A percentile compares a stretch with the other conserved stretches of the same genome.
phyloP scores from a whole-genome alignment of 2,888 invertebrate species.

The Patella pellucida region DNA sequence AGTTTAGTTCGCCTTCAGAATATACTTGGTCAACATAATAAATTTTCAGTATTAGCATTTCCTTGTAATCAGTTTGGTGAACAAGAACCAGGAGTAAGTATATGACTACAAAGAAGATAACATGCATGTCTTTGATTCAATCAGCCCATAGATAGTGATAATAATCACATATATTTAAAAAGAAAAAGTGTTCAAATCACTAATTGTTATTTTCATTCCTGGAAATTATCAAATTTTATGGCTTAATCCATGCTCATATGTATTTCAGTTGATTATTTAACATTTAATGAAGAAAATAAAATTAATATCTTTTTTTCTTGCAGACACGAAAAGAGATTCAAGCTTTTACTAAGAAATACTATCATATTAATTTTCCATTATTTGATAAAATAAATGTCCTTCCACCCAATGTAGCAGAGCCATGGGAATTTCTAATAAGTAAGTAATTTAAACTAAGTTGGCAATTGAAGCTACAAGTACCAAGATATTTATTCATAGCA shows the following conservation, averaged over 20 bases:
- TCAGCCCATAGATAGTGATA: too few species aligned
- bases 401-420: slow-evolving; percentile 63
- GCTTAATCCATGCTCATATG: not conserved
- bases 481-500: too few species aligned
- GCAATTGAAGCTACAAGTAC: not conserved
- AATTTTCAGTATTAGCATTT: slow-evolving; percentile 73
- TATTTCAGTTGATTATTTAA: not conserved
- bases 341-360: slow-evolving; percentile 65
- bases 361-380: slow-evolving; percentile 72
- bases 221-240: too few species aligned
- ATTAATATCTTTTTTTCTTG: slow-evolving; percentile 26
- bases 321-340: slow-evolving; percentile 69
- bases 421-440: slow-evolving; percentile 68
- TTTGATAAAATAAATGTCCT: slow-evolving; percentile 72
- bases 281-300: too few species aligned
- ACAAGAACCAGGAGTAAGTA: slow-evolving; percentile 72
- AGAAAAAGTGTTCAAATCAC: too few species aligned
- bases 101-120: not conserved
- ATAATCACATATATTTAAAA: too few species aligned
- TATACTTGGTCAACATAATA: slow-evolving; percentile 56
- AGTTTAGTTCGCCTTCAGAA: slow-evolving; percentile 70
- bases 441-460: slow-evolving; percentile 26
- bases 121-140: too few species aligned
- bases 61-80: slow-evolving; percentile 75
- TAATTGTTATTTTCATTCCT: too few species aligned